These are phyloP conservation scores for Hucho hucho DNA, from an alignment of 2,113 vertebrate genomes.

Conservation along the genomic window DNA sequence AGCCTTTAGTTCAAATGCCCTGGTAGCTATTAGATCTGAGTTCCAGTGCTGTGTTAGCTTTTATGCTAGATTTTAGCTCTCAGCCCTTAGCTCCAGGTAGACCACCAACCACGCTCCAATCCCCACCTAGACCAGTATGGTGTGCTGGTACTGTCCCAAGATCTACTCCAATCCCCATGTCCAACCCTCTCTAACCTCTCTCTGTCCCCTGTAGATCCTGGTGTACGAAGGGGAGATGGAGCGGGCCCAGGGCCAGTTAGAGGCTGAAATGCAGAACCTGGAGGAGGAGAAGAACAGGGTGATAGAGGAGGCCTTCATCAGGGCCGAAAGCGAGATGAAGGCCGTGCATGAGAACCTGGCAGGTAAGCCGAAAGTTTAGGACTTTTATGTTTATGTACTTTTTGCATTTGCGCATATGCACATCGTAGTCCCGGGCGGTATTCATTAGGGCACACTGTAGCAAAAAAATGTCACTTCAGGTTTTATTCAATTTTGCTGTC, in stretches of 20 bases:
- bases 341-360: conserved; percentile 94
- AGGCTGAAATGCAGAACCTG: conserved; percentile 89
- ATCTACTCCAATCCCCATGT: not conserved
- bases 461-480: no score
- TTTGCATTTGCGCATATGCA: not conserved
- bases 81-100: not conserved
- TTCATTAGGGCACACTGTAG: no score
- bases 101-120: not conserved
- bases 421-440: no score
- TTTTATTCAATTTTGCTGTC: no score
- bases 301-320: conserved; percentile 89
- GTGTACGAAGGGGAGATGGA: conserved; percentile 90
- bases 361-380: conserved; percentile 67
- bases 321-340: conserved; percentile 95
- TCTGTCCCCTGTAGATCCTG: conserved; percentile 72
- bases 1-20: no score
- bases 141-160: not conserved
- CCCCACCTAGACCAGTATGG: not conserved
- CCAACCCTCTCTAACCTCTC: not conserved
- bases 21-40: no score
- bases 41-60: not conserved
- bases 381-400: not conserved
- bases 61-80: conserved; percentile 3
- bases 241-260: conserved; percentile 84
- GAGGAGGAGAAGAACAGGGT: conserved; percentile 94